phyloP scores from a whole-genome alignment of 1,140 invertebrate genomes.

The Parapsyche elsis region DNA sequence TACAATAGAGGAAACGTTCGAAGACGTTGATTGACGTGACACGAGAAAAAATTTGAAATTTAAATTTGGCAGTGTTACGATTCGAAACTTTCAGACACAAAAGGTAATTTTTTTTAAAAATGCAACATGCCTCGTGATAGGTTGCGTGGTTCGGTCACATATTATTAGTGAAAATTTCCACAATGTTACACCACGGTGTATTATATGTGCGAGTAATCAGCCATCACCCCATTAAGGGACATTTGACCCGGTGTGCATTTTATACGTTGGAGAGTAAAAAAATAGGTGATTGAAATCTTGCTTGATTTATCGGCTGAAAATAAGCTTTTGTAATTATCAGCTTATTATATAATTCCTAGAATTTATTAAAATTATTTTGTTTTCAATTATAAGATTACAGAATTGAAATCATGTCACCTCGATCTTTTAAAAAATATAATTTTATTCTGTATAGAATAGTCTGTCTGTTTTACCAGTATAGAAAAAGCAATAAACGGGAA shows the following conservation, averaged over 20 bases:
- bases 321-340: background rate
- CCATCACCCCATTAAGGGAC: conserved; percentile 19
- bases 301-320: conserved; percentile 10
- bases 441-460: too few species aligned
- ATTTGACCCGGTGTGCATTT: conserved; percentile 19
- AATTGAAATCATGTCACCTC: too few species aligned
- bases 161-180: conserved; percentile 24
- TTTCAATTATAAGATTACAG: too few species aligned
- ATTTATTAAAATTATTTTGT: too few species aligned
- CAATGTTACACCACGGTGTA: background rate
- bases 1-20: background rate
- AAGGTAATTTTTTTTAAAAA: background rate
- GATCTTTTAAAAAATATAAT: too few species aligned
- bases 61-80: background rate
- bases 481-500: too few species aligned
- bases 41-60: conserved; percentile 22
- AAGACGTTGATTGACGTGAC: conserved; percentile 26
- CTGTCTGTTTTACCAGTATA: too few species aligned
- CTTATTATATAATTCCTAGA: background rate
- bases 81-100: too few species aligned
- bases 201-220: background rate
- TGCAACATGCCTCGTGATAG: background rate
- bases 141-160: conserved; percentile 18
- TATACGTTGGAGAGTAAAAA: conserved; percentile 6
- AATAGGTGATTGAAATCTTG: background rate